phyloP scores from a whole-genome alignment of 2,888 invertebrate genomes.

The Agriopis aurantiaria region DNA sequence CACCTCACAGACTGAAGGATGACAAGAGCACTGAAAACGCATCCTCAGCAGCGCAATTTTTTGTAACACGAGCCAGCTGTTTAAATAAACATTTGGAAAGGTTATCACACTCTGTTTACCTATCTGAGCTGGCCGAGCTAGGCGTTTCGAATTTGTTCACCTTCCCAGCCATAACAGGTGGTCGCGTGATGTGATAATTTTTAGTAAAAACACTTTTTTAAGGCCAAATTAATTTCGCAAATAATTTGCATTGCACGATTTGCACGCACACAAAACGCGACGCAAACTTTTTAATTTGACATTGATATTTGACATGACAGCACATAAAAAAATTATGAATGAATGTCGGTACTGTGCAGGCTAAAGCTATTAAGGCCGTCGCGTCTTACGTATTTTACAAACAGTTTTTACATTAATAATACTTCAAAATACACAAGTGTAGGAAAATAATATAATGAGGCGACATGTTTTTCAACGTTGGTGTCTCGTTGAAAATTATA shows the following conservation, averaged over 20 bases:
- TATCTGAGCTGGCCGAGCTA: constrained; percentile 96
- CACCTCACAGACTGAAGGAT: constrained; percentile 59
- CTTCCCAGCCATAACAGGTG: constrained; percentile 79
- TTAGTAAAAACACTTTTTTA: constrained; percentile 50
- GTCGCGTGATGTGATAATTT: constrained; percentile 53
- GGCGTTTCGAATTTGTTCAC: constrained; percentile 92
- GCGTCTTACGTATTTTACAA: no score
- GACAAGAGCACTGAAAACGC: constrained; percentile 65
- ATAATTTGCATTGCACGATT: constrained; percentile 49
- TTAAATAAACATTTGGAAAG: constrained; percentile 76
- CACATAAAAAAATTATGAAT: neutral
- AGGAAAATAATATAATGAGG: no score
- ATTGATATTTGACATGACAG: constrained; percentile 18
- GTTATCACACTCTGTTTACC: constrained; percentile 87
- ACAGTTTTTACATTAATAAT: no score
- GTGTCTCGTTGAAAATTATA: no score
- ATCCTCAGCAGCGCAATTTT: constrained; percentile 61
- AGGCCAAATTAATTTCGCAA: constrained; percentile 60
- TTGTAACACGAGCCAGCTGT: constrained; percentile 79
- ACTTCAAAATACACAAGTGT: no score
- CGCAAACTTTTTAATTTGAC: constrained; percentile 46
- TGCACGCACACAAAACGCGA: constrained; percentile 56
- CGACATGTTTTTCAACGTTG: no score
- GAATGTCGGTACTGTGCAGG: neutral
- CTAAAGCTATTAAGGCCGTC: no score